phyloP scores from a whole-genome alignment of 2,113 vertebrate species.

The Martes martes region DNA sequence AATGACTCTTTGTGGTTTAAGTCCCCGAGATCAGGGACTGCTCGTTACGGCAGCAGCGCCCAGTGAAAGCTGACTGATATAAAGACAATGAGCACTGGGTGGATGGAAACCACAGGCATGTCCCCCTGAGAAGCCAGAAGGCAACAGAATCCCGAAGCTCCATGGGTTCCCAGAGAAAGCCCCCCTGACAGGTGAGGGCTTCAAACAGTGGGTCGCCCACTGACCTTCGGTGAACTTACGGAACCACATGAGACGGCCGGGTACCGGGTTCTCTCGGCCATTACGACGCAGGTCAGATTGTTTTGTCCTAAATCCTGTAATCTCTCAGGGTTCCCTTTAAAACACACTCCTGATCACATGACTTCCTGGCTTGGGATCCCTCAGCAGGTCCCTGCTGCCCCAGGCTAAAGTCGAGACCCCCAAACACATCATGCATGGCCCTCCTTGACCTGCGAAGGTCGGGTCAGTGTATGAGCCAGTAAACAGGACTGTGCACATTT shows the following conservation, averaged over 20 bases:
- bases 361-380: neutral
- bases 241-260: too few species aligned
- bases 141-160: neutral
- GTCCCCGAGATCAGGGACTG: neutral
- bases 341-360: neutral
- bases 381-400: neutral
- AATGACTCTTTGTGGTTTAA: fast-evolving
- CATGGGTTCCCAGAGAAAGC: neutral
- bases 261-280: neutral
- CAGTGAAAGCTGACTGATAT: neutral
- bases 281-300: neutral
- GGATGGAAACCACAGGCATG: neutral
- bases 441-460: neutral
- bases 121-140: neutral
- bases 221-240: neutral
- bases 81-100: neutral
- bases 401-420: neutral
- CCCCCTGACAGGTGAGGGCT: too few species aligned
- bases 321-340: neutral
- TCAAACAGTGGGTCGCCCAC: too few species aligned
- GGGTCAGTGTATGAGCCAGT: fast-evolving
- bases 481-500: neutral
- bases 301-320: neutral
- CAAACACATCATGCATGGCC: too few species aligned
- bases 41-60: neutral